These are phyloP conservation scores for Picus viridis DNA, from an alignment of 2,797 vertebrate genomes.

Conservation along the genomic window DNA sequence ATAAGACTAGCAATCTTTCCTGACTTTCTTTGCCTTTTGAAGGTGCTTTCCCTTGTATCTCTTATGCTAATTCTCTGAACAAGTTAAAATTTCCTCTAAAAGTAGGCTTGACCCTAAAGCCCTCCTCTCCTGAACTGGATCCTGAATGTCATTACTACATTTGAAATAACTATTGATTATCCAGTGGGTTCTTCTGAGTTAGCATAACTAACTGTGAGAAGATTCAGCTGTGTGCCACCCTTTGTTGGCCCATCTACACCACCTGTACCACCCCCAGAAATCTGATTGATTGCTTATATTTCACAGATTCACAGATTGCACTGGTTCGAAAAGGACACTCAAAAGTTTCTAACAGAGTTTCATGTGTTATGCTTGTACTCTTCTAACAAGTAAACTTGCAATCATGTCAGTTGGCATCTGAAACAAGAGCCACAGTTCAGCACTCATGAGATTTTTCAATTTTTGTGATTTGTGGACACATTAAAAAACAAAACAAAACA, in stretches of 20 bases:
- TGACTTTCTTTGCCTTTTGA: background rate
- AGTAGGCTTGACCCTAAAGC: background rate
- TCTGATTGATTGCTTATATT: background rate
- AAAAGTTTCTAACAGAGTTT: background rate
- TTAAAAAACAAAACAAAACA: no score
- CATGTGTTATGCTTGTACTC: background rate
- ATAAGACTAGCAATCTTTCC: background rate
- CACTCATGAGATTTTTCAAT: background rate
- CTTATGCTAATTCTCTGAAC: background rate
- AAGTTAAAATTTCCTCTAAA: background rate
- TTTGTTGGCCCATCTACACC: background rate
- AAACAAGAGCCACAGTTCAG: background rate
- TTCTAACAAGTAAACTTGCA: background rate
- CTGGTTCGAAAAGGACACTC: no score
- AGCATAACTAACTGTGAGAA: rapidly evolving
- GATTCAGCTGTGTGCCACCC: background rate
- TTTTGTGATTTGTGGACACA: background rate
- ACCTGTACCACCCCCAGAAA: background rate
- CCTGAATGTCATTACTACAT: background rate
- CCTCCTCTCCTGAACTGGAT: background rate
- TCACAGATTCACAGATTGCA: no score
- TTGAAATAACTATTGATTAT: background rate
- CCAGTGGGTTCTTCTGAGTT: background rate
- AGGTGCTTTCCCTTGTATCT: background rate
- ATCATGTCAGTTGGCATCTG: background rate